phyloP scores from a whole-genome alignment of 2,888 invertebrate species.

The Drosophila gaucha region DNA sequence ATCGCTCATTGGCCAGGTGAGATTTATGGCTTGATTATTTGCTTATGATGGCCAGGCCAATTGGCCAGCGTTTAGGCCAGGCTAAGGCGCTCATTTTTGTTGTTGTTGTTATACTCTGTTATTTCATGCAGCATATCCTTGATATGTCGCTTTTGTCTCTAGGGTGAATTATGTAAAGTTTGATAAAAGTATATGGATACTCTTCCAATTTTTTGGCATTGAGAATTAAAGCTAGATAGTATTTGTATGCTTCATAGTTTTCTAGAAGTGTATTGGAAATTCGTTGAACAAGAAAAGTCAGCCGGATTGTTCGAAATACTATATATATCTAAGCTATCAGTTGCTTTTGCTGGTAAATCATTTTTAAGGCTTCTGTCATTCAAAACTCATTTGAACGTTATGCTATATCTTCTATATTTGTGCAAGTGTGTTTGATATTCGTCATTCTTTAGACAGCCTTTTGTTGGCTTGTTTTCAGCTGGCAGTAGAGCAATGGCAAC shows the following conservation, averaged over 20 bases:
- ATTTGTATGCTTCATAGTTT: too few relatives aligned
- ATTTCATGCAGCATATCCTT: neutral
- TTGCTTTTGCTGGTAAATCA: too few relatives aligned
- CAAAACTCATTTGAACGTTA: neutral
- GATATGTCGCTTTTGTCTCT: neutral
- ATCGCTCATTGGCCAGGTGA: conserved; percentile 70
- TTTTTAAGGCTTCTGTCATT: neutral
- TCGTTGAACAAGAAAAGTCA: too few relatives aligned
- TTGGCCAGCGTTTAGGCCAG: conserved; percentile 57
- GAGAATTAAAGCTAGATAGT: neutral
- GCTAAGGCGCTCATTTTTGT: conserved; percentile 35
- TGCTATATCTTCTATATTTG: too few relatives aligned
- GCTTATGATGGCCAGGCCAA: conserved; percentile 68
- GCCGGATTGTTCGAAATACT: too few relatives aligned
- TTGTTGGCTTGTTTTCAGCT: conserved; percentile 20
- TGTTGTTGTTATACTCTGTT: conserved; percentile 31
- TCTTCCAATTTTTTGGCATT: neutral
- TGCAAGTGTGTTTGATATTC: conserved; percentile 36
- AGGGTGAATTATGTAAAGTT: neutral
- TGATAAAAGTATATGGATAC: neutral
- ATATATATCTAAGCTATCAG: too few relatives aligned
- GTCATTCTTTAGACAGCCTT: neutral
- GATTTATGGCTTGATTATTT: conserved; percentile 78
- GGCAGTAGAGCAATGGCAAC: conserved; percentile 58
- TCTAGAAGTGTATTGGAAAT: too few relatives aligned